phyloP scores from a whole-genome alignment of 2,888 invertebrate genomes.

The Drosophila demipolita region DNA sequence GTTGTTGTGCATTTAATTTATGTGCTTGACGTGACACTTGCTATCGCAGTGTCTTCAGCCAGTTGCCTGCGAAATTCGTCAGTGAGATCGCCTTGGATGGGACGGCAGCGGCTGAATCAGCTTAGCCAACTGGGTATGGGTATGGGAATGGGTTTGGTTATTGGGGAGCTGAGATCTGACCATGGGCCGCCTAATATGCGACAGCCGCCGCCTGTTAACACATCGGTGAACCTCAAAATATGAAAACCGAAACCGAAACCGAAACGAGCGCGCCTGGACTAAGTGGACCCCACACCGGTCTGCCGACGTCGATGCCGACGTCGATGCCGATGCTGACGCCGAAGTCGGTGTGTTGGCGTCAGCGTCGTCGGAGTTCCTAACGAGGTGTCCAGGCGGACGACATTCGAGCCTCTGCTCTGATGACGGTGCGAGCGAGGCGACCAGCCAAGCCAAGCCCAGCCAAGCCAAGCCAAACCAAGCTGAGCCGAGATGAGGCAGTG shows the following conservation, averaged over 20 bases:
- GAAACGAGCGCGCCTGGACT: conserved; percentile 53
- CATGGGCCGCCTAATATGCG: conserved; percentile 71
- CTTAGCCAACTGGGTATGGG: not conserved
- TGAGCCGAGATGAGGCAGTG: conserved; percentile 38
- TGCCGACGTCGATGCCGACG: not conserved
- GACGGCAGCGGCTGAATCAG: not conserved
- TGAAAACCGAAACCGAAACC: conserved; percentile 72
- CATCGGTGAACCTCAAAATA: conserved; percentile 78
- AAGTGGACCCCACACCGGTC: conserved; percentile 60
- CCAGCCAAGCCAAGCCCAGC: conserved; percentile 2
- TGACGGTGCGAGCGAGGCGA: conserved; percentile 45
- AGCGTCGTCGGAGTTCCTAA: conserved; percentile 53
- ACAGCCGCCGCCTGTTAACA: conserved; percentile 80
- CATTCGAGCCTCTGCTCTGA: conserved; percentile 48
- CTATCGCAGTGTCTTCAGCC: conserved; percentile 61
- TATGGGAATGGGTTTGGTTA: not conserved
- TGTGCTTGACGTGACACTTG: conserved; percentile 83
- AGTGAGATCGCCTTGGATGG: conserved; percentile 37
- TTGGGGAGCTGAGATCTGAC: conserved; percentile 27
- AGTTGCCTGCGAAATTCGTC: conserved; percentile 56
- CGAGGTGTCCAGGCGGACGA: conserved; percentile 79
- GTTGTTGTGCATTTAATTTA: conserved; percentile 74
- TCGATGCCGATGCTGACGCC: too few species aligned
- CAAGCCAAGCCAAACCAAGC: not conserved
- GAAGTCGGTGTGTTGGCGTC: not conserved